Base-by-base conservation (phyloP, 2,888 invertebrate genomes). In the Drosophila mimica region DNA sequence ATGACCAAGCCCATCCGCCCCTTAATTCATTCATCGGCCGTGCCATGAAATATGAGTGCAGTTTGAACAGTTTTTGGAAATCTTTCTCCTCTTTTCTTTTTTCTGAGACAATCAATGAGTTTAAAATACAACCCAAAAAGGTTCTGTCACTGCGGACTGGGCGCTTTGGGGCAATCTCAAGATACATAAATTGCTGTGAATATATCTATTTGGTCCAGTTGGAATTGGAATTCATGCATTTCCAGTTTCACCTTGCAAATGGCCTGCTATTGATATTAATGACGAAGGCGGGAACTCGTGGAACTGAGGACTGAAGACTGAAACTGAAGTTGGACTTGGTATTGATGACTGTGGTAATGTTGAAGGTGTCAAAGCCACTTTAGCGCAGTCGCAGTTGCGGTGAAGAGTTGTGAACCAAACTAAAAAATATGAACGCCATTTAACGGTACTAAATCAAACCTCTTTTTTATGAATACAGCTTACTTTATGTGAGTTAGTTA, bases 181-280 rank as follows among this genome's bases (percentile, higher is more conserved):
- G 76, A 77, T 78, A 70, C 84, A 86, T 84, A 84, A 84, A 83
- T 84, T 77, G 70, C 38, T 51, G 58, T 62, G 51, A 80, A 71
- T 61, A 83, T 70, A 82, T 73, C 49, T 65, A 70, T 74, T 58
- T 56, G 53, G 60, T 68, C 48, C 63, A 56, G 60, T 68, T 77
- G 59, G 54, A 57, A 69, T 63, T 72, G 51, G 40, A 53, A 77
- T 66, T 71, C 62, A 54, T 74, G 52, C 36, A 15, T 62, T 56
- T 63, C 49, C 33, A 54, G 13, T 54, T 54, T 3, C 28, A 40
- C 28, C 70, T 52, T 52, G 49, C 64, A 61, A 77, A 72, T 68
- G 75, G 36, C n/a, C 28, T 30, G 38, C 74, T 61, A 75, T 79
- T 79, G 57, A 79, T 67, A 57, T 56, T 38, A 60, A 64, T 68